Evolutionary conservation across 2,888 invertebrate genomes (phyloP).

Genomic region (Morpho deidamia): DNA sequence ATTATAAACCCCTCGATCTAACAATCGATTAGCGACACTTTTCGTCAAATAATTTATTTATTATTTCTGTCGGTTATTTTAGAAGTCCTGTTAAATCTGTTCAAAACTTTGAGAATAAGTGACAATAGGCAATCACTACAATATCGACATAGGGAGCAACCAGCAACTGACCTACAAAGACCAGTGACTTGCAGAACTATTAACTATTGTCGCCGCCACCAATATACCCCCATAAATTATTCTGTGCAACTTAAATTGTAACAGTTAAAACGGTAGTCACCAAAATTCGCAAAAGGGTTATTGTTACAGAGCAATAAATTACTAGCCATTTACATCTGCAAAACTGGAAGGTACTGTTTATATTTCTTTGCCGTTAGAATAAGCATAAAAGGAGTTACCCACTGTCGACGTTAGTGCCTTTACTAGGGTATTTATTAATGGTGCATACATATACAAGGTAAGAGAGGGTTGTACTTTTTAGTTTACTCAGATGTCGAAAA

Average conservation of each 20-base stretch:
- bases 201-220: slow-evolving; percentile 56
- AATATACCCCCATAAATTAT: slow-evolving; percentile 62
- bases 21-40: not conserved
- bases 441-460: too few species aligned
- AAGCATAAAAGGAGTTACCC: too few species aligned
- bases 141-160: slow-evolving; percentile 40
- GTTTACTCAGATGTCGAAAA: too few species aligned
- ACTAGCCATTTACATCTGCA: slow-evolving; percentile 20
- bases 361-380: slow-evolving; percentile 2
- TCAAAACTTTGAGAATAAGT: slow-evolving; percentile 41
- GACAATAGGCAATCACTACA: slow-evolving; percentile 35
- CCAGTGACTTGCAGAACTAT: slow-evolving; percentile 64
- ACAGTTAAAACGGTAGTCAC: slow-evolving; percentile 60
- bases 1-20: too few species aligned
- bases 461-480: too few species aligned
- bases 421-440: too few species aligned
- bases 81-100: not conserved
- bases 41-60: too few species aligned
- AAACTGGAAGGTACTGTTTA: slow-evolving; percentile 11
- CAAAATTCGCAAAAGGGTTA: slow-evolving; percentile 50
- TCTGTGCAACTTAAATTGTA: slow-evolving; percentile 52
- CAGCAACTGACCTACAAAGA: slow-evolving; percentile 67
- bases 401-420: too few species aligned
- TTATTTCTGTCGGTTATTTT: too few species aligned
- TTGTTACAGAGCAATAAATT: slow-evolving; percentile 33